Base-by-base conservation (phyloP, 2,797 vertebrate genomes). In the Tragopan temminckii region DNA sequence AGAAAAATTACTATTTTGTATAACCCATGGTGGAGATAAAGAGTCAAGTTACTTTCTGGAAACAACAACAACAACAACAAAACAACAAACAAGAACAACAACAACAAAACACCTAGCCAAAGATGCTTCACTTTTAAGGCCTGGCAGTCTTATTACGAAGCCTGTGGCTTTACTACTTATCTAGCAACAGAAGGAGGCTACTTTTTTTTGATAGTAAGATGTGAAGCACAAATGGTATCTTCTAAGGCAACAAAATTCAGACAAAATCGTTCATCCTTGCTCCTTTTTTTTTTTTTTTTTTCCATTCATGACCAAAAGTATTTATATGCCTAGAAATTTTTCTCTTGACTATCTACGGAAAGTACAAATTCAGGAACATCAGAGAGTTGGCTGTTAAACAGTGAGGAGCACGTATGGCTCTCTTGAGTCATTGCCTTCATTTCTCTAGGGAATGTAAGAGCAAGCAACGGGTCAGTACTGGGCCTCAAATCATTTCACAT, bases 101-200 rank as follows among this genome's bases (percentile, higher is more conserved):
- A n/a, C n/a, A n/a, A n/a, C 9, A 31, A 16, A 52, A 29, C 25
- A 50, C 25, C 5, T 80, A 36, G 14, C 3, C 6, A 62, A 27
- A 36, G 7, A 43, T 36, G 9, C 2, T 14, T 25, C 31, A n/a
- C 4, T 57, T 20, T 45, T 43, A 40, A 19, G 4, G 5, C 24
- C n/a, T 62, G 14, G 6, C 8, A 83, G 25, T 6, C 5, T 50
- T 0, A 0, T 2, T 38, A n/a, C 5, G 43, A 75, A 80, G 25
- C 31, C 23, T 9, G 3, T 25, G 19, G 15, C 18, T 29, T n/a
- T 69, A 0, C 36, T 25, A 35, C 13, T 53, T 24, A 15, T 21
- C 20, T 33, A 52, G 50, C 27, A 29, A 52, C 15, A 52, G 50
- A 52, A 17, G 27, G 50, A 52, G 16, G 27, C 10, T 63, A 6